These are phyloP conservation scores for Anagrus nilaparvatae DNA, from an alignment of 1,140 invertebrate species.

Conservation along the genomic window DNA sequence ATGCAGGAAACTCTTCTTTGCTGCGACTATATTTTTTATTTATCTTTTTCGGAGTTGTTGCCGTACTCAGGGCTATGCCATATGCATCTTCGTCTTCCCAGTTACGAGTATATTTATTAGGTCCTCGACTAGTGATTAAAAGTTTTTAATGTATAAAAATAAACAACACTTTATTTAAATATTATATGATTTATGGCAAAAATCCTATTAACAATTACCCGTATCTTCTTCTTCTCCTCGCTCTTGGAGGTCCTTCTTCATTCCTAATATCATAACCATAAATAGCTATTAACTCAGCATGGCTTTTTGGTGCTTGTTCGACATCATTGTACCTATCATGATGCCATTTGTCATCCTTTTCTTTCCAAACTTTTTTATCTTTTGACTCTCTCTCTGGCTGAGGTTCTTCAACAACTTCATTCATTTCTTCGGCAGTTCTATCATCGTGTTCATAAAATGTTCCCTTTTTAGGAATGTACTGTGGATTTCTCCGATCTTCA, in stretches of 20 bases:
- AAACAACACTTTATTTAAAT: slow-evolving; percentile 1
- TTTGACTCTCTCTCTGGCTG: slow-evolving; percentile 38
- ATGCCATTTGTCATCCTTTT: slow-evolving; percentile 68
- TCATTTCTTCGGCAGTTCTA: slow-evolving; percentile 59
- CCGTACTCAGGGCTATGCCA: slow-evolving; percentile 37
- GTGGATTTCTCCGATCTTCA: slow-evolving; percentile 90
- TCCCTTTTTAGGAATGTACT: slow-evolving; percentile 92
- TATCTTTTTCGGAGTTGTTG: slow-evolving; percentile 17
- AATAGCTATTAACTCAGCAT: slow-evolving; percentile 73
- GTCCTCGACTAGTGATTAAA: slow-evolving; percentile 56
- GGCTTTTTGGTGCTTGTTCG: slow-evolving; percentile 76
- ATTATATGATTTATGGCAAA: neutral
- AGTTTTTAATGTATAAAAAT: neutral
- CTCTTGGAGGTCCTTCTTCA: slow-evolving; percentile 82
- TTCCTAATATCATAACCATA: slow-evolving; percentile 94
- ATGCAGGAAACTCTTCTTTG: slow-evolving; percentile 38
- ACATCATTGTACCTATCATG: slow-evolving; percentile 82
- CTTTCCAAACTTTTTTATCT: slow-evolving; percentile 51
- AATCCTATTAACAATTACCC: slow-evolving; percentile 47
- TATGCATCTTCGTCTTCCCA: slow-evolving; percentile 90
- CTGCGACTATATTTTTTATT: slow-evolving; percentile 26
- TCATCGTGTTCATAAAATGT: slow-evolving; percentile 96
- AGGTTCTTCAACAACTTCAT: slow-evolving; percentile 28
- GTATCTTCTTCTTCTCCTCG: slow-evolving; percentile 72
- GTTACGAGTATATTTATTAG: slow-evolving; percentile 81